phyloP scores from a whole-genome alignment of 2,888 invertebrate species.

The Meiosimyza platycephala region DNA sequence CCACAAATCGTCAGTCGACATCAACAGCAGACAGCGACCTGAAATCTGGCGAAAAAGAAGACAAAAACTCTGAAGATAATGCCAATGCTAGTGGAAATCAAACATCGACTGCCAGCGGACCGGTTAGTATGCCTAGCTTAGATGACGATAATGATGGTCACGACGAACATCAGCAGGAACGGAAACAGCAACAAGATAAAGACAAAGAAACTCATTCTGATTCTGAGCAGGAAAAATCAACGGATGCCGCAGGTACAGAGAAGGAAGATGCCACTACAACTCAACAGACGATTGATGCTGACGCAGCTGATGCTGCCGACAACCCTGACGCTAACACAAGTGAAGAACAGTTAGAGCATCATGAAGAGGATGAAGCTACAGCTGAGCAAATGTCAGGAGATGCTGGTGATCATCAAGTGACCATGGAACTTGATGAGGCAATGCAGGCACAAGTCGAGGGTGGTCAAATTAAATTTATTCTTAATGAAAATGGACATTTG shows the following conservation, averaged over 20 bases:
- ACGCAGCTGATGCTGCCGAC: constrained; percentile 1
- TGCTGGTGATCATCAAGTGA: constrained; percentile 57
- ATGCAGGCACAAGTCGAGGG: constrained; percentile 67
- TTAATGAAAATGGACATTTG: constrained; percentile 67
- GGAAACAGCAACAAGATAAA: constrained; percentile 30
- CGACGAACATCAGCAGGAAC: constrained; percentile 42
- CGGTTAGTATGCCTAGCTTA: constrained; percentile 67
- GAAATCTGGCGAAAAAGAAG: constrained; percentile 41
- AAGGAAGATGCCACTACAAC: constrained; percentile 30
- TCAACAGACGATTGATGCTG: constrained; percentile 24
- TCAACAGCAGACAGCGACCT: constrained; percentile 51
- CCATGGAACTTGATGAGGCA: constrained; percentile 67
- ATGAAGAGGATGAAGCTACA: constrained; percentile 46
- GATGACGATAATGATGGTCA: constrained; percentile 66
- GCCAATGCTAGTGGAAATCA: constrained; percentile 29
- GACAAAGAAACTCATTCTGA: constrained; percentile 3
- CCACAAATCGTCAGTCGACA: constrained; percentile 34
- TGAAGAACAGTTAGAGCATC: constrained; percentile 36
- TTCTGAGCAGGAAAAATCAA: constrained; percentile 44
- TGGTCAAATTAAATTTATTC: constrained; percentile 67
- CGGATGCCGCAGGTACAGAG: constrained; percentile 36
- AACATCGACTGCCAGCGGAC: constrained; percentile 49
- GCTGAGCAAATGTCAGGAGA: constrained; percentile 43
- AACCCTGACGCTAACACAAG: background rate
- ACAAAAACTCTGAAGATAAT: constrained; percentile 34